Evolutionary conservation across 2,797 vertebrate species (phyloP).

Genomic region (Acanthurus lineatus): DNA sequence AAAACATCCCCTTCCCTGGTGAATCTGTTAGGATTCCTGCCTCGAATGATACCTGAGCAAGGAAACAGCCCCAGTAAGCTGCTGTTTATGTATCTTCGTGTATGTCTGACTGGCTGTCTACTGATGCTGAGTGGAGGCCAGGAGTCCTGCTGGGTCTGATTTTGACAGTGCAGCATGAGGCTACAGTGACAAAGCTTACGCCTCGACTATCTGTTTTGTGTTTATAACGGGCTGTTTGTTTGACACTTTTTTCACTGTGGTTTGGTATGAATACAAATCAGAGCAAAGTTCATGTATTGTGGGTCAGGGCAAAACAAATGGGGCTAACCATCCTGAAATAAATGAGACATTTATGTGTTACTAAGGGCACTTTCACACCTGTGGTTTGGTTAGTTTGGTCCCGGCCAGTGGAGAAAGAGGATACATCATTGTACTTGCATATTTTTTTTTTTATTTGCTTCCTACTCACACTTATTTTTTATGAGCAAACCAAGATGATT

Average conservation of each 20-base stretch:
- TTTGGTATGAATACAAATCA: conserved; percentile 37
- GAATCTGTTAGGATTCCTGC: conserved; percentile 61
- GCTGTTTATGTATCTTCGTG: conserved; percentile 50
- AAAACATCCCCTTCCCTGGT: conserved; percentile 65
- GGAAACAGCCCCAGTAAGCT: conserved; percentile 45
- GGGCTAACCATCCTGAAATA: conserved; percentile 28
- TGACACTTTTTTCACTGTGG: conserved; percentile 16
- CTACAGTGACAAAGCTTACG: conserved; percentile 54
- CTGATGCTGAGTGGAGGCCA: conserved; percentile 58
- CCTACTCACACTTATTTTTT: too few relatives aligned
- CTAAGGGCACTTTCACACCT: not conserved
- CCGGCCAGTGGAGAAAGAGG: too few relatives aligned
- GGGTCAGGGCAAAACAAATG: conserved; percentile 41
- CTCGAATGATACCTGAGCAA: conserved; percentile 65
- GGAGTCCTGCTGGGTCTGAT: conserved; percentile 62
- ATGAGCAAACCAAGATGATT: too few relatives aligned
- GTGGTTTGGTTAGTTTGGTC: too few relatives aligned
- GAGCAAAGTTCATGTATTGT: conserved; percentile 35
- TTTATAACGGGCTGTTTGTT: conserved; percentile 44
- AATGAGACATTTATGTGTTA: conserved; percentile 15
- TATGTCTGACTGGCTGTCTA: conserved; percentile 64
- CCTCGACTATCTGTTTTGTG: conserved; percentile 53
- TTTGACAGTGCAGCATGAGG: conserved; percentile 54
- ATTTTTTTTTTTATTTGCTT: too few relatives aligned
- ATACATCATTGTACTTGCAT: too few relatives aligned